Evolutionary conservation across 1,140 invertebrate species (phyloP), one percentile per base, ranked within the genome.

Genomic region (Eumaeus atala): DNA sequence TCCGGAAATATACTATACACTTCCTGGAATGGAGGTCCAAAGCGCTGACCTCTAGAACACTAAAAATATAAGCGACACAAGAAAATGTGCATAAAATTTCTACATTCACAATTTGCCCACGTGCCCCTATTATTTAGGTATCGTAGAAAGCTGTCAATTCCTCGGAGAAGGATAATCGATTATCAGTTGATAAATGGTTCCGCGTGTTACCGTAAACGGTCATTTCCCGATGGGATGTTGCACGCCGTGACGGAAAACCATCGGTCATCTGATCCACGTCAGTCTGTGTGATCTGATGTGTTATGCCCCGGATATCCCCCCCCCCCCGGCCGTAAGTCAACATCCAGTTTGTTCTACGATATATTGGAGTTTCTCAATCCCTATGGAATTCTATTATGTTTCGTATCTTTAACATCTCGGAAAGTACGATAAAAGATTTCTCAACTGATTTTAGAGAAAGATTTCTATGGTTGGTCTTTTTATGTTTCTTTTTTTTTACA

Each of bases 281-380:
- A 28, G 28, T 58, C 50, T 48, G 28, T 48, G 50, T 51, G 49
- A 52, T 10, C 40, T 58, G 38, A 53, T 37, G 9, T 35, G 12
- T n/a, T n/a, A n/a, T n/a, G n/a, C n/a, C n/a, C n/a, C n/a, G n/a
- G n/a, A n/a, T n/a, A n/a, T n/a, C n/a, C n/a, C n/a, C n/a, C n/a
- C n/a, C n/a, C n/a, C 35, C 11, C 49, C 47, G 35, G 56, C 48
- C 48, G 38, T 47, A n/a, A 11, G 51, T 58, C 56, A 58, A 58
- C 51, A 58, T 40, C n/a, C 10, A 17, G 21, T 28, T 28, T 28
- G 21, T 48, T 8, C 49, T 40, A 48, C 21, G 48, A 48, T 33
- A 12, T 11, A 38, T 48, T 58, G 28, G 34, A 35, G 16, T 49
- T 50, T 36, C 33, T 33, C 48, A 50, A 18, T 47, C 48, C 48